Conservation (phyloP, 2,888 invertebrate species). For the Pseudoips prasinana region DNA sequence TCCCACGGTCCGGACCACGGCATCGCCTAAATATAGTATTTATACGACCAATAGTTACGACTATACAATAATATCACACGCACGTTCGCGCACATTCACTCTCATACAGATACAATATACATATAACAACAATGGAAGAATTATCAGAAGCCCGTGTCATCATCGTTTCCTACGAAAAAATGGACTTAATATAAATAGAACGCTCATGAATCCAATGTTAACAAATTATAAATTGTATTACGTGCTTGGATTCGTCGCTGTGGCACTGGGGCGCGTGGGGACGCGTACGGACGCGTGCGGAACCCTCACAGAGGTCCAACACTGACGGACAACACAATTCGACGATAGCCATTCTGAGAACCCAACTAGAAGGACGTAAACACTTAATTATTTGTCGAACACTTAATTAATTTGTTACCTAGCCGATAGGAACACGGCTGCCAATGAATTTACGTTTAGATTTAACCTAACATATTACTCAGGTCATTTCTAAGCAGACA, state of each 20-base stretch:
- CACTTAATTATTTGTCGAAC: slow-evolving; percentile 1
- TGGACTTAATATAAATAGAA: slow-evolving; percentile 24
- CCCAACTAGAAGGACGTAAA: slow-evolving; percentile 9
- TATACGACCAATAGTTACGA: slow-evolving; percentile 29
- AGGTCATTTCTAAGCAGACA: no score
- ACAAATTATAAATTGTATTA: slow-evolving; percentile 38
- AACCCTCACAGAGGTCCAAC: slow-evolving; percentile 53
- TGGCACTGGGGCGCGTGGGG: slow-evolving; percentile 14
- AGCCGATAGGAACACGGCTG: slow-evolving; percentile 52
- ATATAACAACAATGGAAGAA: slow-evolving; percentile 72
- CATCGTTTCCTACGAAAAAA: slow-evolving; percentile 46
- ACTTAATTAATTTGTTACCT: slow-evolving; percentile 11
- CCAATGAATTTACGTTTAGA: no score
- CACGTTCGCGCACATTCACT: slow-evolving; percentile 48
- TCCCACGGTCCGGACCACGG: no score
- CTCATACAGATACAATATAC: slow-evolving; percentile 41
- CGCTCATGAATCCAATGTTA: slow-evolving; percentile 27
- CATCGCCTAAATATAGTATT: slow-evolving; percentile 45
- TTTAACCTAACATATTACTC: no score
- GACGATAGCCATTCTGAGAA: slow-evolving; percentile 19
- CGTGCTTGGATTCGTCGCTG: slow-evolving; percentile 20
- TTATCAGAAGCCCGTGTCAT: slow-evolving; percentile 64
- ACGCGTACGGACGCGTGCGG: slow-evolving; percentile 4
- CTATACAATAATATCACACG: slow-evolving; percentile 43
- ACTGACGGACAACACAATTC: slow-evolving; percentile 41